Conservation (phyloP, 2,113 vertebrate species). For the Pontoporia blainvillei region DNA sequence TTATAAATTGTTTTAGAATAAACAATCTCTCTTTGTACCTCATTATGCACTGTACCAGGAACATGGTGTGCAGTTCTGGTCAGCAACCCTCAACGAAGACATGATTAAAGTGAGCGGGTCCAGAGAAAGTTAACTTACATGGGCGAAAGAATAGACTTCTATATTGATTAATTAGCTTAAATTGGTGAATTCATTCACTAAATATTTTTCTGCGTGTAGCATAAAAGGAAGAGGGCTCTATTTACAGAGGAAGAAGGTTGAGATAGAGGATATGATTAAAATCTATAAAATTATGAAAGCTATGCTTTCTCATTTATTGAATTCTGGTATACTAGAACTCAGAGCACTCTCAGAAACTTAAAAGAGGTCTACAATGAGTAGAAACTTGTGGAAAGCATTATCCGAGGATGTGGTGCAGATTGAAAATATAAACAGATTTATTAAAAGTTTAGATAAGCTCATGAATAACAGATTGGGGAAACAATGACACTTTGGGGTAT, state of each 20-base stretch:
- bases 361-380: constrained; percentile 28
- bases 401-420: constrained; percentile 48
- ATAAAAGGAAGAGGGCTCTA: not conserved
- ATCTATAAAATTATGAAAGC: constrained; percentile 46
- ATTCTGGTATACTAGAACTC: constrained; percentile 12
- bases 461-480: constrained; percentile 47
- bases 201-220: constrained; percentile 13
- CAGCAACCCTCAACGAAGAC: constrained; percentile 42
- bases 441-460: constrained; percentile 59
- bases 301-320: constrained; percentile 46
- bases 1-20: constrained; percentile 67
- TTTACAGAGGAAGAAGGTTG: constrained; percentile 21
- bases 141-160: not conserved
- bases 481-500: constrained; percentile 12
- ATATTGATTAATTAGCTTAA: constrained; percentile 23
- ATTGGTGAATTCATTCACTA: constrained; percentile 47
- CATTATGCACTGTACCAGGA: constrained; percentile 31
- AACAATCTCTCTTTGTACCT: constrained; percentile 66
- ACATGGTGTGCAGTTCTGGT: constrained; percentile 60
- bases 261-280: constrained; percentile 5
- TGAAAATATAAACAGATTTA: constrained; percentile 64
- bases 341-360: constrained; percentile 36
- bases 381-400: constrained; percentile 62
- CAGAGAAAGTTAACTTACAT: constrained; percentile 52
- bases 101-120: constrained; percentile 51